Evolutionary conservation across 2,113 vertebrate species (phyloP), one percentile per base, ranked within the genome.

Genomic region (Thalassoma bifasciatum): DNA sequence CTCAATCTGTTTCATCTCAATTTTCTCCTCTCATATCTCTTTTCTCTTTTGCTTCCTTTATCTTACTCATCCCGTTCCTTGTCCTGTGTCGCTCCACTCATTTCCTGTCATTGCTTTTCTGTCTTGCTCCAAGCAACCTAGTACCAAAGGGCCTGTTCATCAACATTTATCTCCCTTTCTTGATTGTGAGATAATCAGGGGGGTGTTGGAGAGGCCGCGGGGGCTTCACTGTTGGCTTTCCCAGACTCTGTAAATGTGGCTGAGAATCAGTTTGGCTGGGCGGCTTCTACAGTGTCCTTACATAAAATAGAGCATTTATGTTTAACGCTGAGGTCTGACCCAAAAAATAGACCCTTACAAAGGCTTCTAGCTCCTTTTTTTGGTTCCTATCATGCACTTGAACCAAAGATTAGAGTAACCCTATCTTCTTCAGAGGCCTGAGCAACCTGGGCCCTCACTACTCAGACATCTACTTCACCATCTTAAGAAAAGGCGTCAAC

Each of bases 151-250:
- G 64, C 63, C 75, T 61, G 72, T 58, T 9, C 67, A 72, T 90
- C 57, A 77, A 85, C 83, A 71, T 91, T 93, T 92, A 90, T 86
- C 90, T 88, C 60, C 51, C 58, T 65, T 46, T 61, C 81, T 46
- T n/a, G 69, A 75, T 79, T 61, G 78, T 74, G 66, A 49, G 76
- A 81, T 68, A 88, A 77, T 73, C 85, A 49, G 46, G 44, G 46
- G 46, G 42, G 16, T 30, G 30, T 30, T 6, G 17, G 22, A 70
- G 73, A 59, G 78, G 51, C 26, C 49, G 88, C 17, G 69, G 72
- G 58, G 77, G 50, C 21, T 51, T 89, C 80, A 85, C 59, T 66
- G 53, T 67, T 87, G 83, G 66, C 59, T 73, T 68, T 37, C n/a
- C 60, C 70, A 77, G 44, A 49, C 46, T 84, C 58, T 72, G 63